Base-by-base conservation (phyloP, 2,797 vertebrate genomes). In the Labroides dimidiatus region DNA sequence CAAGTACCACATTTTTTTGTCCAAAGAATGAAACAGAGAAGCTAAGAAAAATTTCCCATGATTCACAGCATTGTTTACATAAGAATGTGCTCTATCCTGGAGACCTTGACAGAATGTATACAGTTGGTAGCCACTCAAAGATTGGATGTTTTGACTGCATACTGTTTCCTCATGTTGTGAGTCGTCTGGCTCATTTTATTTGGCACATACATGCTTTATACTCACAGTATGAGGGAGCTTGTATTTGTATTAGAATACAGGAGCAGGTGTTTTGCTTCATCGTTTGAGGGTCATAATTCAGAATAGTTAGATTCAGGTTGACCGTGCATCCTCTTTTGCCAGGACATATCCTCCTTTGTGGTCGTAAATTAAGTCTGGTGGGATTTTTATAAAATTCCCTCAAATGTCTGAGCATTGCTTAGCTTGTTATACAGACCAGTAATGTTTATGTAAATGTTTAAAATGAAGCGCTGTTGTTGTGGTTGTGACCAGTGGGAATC, bases 71-170 rank as follows among this genome's bases (percentile, higher is more conserved):
- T 19, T 45, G 57, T 43, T 41, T 80, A 82, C 67, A 75, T 48
- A 44, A 58, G 33, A 56, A 64, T 50, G 65, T 57, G 44, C 58
- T 80, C 56, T 17, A 72, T 42, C 70, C 56, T 64, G 65, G 44
- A 70, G 64, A 72, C 91, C 86, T 77, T 85, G 86, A 79, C 45
- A 64, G 36, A 75, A 54, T 67, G 68, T 78, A 80, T 78, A 81
- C 78, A 82, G 45, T 49, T 14, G 37, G 77, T 44, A 69, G 45
- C 77, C 59, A 62, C 75, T 43, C 64, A 47, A 41, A 64, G 36
- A 47, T 61, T 37, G 54, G 15, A 50, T 58, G 73, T 69, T 84
- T 60, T 64, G 69, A 77, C 72, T 85, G 62, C 41, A 69, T 41
- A 56, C 57, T 55, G 57, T 67, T 49, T 64, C 72, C 36, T 50